Percentiles rank a stretch among this genome's conserved stretches.
These are phyloP conservation scores for Brachypalpus laphriformis DNA, from an alignment of 2,888 invertebrate species.

Conservation along the genomic window DNA sequence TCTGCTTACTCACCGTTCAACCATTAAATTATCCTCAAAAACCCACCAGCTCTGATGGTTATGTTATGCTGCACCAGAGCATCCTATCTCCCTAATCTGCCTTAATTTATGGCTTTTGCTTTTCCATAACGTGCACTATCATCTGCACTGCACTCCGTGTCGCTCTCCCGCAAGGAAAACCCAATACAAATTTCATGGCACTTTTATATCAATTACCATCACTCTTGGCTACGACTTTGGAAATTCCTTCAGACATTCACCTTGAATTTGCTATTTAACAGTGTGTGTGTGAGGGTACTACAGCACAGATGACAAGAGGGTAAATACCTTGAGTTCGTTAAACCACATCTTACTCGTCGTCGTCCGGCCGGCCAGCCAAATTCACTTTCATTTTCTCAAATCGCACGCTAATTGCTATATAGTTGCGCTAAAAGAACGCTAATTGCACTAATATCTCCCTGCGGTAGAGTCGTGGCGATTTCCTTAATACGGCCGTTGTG, in stretches of 20 bases:
- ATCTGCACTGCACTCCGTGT: neutral
- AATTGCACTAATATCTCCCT: neutral
- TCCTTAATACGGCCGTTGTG: neutral
- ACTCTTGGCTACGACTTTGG: neutral
- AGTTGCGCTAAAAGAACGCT: neutral
- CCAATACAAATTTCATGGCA: slow-evolving; percentile 14
- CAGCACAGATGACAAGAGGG: neutral
- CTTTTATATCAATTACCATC: slow-evolving; percentile 18
- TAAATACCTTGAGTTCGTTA: slow-evolving; percentile 23
- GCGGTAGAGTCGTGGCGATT: neutral
- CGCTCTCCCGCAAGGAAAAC: neutral
- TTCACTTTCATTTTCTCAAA: slow-evolving; percentile 25
- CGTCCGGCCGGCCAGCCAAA: neutral
- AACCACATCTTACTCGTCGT: slow-evolving; percentile 18
- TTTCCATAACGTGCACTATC: neutral
- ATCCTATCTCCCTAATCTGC: neutral
- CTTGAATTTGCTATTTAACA: slow-evolving; percentile 15
- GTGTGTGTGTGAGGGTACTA: neutral
- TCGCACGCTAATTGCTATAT: neutral
- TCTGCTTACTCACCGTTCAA: slow-evolving; percentile 9
- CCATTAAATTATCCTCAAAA: slow-evolving; percentile 13
- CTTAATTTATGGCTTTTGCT: slow-evolving; percentile 18
- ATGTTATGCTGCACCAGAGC: neutral
- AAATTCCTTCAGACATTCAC: slow-evolving; percentile 23
- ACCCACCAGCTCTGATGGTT: neutral